Base-by-base conservation (phyloP, 2,888 invertebrate species). In the Anodontia alba region DNA sequence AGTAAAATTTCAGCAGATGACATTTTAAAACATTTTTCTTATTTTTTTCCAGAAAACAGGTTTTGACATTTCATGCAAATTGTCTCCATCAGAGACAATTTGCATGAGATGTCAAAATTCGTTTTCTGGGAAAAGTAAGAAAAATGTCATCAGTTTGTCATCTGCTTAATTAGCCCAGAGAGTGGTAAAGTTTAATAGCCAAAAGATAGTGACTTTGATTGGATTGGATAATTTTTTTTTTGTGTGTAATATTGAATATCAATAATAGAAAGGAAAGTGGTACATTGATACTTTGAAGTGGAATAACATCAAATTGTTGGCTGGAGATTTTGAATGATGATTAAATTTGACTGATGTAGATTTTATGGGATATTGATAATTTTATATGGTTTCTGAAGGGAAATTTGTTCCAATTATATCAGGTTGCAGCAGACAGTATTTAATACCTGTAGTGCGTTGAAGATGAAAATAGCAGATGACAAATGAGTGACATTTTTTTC, bases 241-340 rank as follows among this genome's bases (percentile, higher is more conserved):
- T n/a, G n/a, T n/a, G n/a, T 46, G 46, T 17, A 46, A 54, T 54
- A 54, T 54, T 54, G 54, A 26, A 54, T 54, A 54, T 54, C 54
- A 54, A 54, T 26, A 54, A 26, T 54, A 26, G n/a, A 54, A 7
- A 8, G 54, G 10, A 26, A 54, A 54, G 7, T 12, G 54, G 23
- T 54, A 23, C 26, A 23, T n/a, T n/a, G 54, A 54, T 54, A 23
- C 26, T 54, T n/a, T n/a, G 5, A 54, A 2, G 10, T 46, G n/a
- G 38, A 38, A 20, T 2, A 12, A 7, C 46, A 46, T 46, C 46
- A 7, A 46, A 20, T 46, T 46, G 46, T 46, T 46, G 20, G 17
- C 3, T 20, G 15, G 46, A 46, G 46, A 46, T 46, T 46, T 20
- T 46, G 46, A 46, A 46, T 12, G 46, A 17, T 46, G 46, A 46